These are phyloP conservation scores for Cylindroiulus punctatus DNA, from an alignment of 2,888 invertebrate genomes.

Conservation along the genomic window DNA sequence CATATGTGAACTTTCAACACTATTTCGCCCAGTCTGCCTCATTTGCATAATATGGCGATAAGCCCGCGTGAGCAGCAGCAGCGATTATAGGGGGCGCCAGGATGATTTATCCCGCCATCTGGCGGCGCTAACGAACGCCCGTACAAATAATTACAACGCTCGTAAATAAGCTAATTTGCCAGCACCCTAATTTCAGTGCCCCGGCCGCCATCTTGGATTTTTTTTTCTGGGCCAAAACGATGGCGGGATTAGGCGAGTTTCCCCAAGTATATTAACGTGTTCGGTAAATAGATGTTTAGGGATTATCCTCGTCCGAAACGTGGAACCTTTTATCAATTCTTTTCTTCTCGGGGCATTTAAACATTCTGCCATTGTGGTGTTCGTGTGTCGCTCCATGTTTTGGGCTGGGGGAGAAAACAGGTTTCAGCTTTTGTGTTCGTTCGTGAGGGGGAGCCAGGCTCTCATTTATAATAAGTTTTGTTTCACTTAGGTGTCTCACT, in stretches of 20 bases:
- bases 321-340: conserved; percentile 37
- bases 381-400: conserved; percentile 28
- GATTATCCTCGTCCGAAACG: conserved; percentile 24
- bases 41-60: too few species aligned
- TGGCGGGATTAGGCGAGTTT: background rate
- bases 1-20: too few species aligned
- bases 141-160: conserved; percentile 6
- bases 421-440: conserved; percentile 33
- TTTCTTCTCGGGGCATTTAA: background rate
- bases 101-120: background rate
- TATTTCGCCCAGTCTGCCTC: too few species aligned
- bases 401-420: background rate
- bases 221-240: background rate
- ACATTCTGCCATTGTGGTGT: conserved; percentile 12
- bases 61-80: background rate
- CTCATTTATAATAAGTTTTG: conserved; percentile 40
- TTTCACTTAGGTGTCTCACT: conserved; percentile 45
- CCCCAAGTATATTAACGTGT: conserved; percentile 38
- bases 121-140: background rate
- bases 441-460: background rate
- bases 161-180: conserved; percentile 43
- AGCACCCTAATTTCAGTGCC: background rate
- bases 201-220: background rate
- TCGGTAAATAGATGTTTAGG: conserved; percentile 43
- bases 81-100: background rate